Evolutionary conservation across 2,797 vertebrate species (phyloP), one percentile per base, ranked within the genome.

Genomic region (Xenopus petersii): DNA sequence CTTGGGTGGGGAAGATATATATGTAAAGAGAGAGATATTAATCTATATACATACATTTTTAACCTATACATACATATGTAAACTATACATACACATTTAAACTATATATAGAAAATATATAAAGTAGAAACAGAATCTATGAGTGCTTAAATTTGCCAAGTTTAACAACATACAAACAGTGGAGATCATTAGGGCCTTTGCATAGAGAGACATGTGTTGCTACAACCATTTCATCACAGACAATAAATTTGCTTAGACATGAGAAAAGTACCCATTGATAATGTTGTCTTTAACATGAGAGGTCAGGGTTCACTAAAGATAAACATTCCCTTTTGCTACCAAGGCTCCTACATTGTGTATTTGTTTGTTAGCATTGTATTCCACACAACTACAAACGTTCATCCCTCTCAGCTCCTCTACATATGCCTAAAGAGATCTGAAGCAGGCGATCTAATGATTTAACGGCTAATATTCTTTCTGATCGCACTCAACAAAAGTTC

Each of bases 281-380:
- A 0, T 71, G 46, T 0, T 59, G 36, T 64, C 62, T 42, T 64
- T 42, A 46, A 15, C 30, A 70, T 30, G 58, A 58, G 46, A 64
- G 68, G 79, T 71, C 64, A 77, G 67, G 77, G 68, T 26, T 26
- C 13, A 10, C 21, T 9, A 48, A 46, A 68, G 55, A 12, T 75
- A 17, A 42, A 64, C 10, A 2, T 66, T 68, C 68, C 60, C 1
- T 2, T 8, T 12, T 60, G 16, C 56, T 26, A 6, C 0, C 3
- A 54, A 11, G 64, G 21, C 33, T 81, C 5, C 51, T 9, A 80
- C 33, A 1, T 71, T 5, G 36, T 9, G 73, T 75, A 72, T 48
- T 60, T 67, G 16, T 26, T 62, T 68, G 70, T 64, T 51, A 10
- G 8, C 12, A 0, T 70, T 65, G 15, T 73, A 33, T 24, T 74